Conservation (phyloP, 2,888 invertebrate species). For the Meghimatium bilineatum region DNA sequence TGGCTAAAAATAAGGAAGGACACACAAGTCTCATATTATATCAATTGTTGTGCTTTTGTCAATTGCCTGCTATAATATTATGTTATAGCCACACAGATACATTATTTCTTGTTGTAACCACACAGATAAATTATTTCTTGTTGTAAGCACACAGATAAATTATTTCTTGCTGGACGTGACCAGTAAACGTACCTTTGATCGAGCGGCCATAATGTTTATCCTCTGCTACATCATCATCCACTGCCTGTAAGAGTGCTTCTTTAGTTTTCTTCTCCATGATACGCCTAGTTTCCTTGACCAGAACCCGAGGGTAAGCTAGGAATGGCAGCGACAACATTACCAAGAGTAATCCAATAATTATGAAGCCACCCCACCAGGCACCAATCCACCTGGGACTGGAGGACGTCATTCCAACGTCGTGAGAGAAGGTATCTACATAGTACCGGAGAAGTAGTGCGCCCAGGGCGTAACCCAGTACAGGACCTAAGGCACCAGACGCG, state of each 20-base stretch:
- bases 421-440: conserved; percentile 92
- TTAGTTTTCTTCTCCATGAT: conserved; percentile 66
- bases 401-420: conserved; percentile 66
- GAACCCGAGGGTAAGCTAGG: conserved; percentile 90
- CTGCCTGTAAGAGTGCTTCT: conserved; percentile 59
- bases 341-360: conserved; percentile 91
- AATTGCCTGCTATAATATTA: no score
- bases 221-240: conserved; percentile 74
- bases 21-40: no score
- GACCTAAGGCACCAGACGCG: conserved; percentile 96
- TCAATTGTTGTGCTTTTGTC: no score
- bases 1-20: no score
- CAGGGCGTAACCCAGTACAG: conserved; percentile 93
- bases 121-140: no score
- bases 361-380: conserved; percentile 83
- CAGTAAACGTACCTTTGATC: conserved; percentile 88
- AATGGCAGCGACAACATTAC: conserved; percentile 92
- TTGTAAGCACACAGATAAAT: no score
- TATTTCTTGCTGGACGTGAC: no score
- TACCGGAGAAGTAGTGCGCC: conserved; percentile 93
- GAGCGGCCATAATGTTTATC: conserved; percentile 90
- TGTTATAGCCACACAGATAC: no score
- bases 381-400: conserved; percentile 79
- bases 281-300: conserved; percentile 64
- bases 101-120: no score